phyloP scores from a whole-genome alignment of 2,888 invertebrate genomes.

The Perithous albicinctus region DNA sequence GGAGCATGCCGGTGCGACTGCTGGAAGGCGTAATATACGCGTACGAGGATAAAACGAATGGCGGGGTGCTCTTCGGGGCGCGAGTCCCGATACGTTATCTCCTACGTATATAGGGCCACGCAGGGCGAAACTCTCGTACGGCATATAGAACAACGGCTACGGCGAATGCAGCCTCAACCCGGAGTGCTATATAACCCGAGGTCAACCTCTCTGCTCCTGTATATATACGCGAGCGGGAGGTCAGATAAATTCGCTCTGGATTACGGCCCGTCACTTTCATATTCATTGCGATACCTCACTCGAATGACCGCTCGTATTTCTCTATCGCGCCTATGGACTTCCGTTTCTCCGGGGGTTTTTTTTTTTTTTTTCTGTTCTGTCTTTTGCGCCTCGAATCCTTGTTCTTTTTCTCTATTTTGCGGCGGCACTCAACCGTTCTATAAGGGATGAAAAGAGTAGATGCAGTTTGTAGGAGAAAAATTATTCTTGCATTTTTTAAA shows the following conservation, averaged over 20 bases:
- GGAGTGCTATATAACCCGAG: conserved; percentile 55
- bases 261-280: conserved; percentile 83
- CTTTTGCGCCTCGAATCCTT: conserved; percentile 20
- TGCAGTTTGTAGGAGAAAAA: background rate
- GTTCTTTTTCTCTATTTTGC: conserved; percentile 27
- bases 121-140: conserved; percentile 37
- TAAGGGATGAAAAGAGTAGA: conserved; percentile 47
- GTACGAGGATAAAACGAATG: conserved; percentile 79
- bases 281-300: conserved; percentile 82
- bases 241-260: conserved; percentile 82
- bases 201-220: conserved; percentile 57
- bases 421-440: conserved; percentile 15
- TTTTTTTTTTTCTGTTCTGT: conserved; percentile 44
- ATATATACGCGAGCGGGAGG: conserved; percentile 66
- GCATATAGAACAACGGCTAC: conserved; percentile 35
- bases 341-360: conserved; percentile 58
- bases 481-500: conserved; percentile 22
- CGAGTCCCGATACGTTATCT: conserved; percentile 81
- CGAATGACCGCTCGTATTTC: conserved; percentile 79
- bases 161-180: conserved; percentile 34
- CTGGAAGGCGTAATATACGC: conserved; percentile 74
- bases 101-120: conserved; percentile 63
- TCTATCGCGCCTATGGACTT: conserved; percentile 68
- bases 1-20: conserved; percentile 39
- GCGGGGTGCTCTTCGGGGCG: conserved; percentile 75